Evolutionary conservation across 1,140 invertebrate genomes (phyloP).

Genomic region (Zophobas morio): DNA sequence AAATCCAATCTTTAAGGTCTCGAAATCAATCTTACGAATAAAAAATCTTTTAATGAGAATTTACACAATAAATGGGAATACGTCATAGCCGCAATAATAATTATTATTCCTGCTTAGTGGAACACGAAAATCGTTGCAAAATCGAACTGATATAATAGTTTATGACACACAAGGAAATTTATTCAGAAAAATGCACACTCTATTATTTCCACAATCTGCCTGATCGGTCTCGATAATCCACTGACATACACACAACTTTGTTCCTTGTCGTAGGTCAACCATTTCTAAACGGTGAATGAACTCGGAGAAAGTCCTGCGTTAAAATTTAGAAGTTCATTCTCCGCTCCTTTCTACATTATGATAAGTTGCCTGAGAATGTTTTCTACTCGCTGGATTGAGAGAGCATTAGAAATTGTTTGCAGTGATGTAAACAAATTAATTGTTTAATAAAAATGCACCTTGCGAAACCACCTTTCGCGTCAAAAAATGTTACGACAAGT

Average conservation of each 20-base stretch:
- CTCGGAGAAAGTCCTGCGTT: constrained; percentile 33
- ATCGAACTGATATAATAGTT: background rate
- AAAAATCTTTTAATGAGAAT: background rate
- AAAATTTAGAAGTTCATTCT: constrained; percentile 39
- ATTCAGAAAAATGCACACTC: background rate
- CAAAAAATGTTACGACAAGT: constrained; percentile 33
- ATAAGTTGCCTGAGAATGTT: constrained; percentile 32
- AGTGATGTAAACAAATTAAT: constrained; percentile 42
- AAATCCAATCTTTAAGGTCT: no score
- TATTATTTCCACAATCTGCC: background rate
- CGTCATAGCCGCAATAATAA: background rate
- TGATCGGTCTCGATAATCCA: constrained; percentile 14
- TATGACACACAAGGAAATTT: constrained; percentile 6
- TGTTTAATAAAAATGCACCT: constrained; percentile 36
- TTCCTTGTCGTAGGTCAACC: constrained; percentile 40
- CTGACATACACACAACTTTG: constrained; percentile 27
- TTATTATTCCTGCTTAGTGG: background rate
- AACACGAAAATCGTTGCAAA: constrained; percentile 33
- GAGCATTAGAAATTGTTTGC: constrained; percentile 36
- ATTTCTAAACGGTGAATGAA: constrained; percentile 43
- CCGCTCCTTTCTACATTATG: constrained; percentile 38
- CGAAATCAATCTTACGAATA: no score
- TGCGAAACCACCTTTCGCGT: constrained; percentile 23
- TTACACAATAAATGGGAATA: constrained; percentile 12
- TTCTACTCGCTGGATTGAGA: constrained; percentile 31